Evolutionary conservation across 2,888 invertebrate genomes (phyloP).

Genomic region (Argyresthia goedartella): DNA sequence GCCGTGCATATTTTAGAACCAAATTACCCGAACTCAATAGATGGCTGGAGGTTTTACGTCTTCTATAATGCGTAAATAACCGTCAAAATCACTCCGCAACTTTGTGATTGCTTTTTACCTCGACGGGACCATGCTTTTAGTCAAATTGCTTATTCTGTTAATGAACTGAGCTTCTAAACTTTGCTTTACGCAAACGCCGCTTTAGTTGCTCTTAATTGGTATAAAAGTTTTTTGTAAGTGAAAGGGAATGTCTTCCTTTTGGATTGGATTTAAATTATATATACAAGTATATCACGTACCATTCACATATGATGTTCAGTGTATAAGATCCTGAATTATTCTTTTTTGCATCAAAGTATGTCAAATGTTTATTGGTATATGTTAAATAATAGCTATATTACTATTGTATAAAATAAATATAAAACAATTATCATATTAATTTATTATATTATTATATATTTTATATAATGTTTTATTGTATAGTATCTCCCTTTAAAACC

Average conservation of each 20-base stretch:
- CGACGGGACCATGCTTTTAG: conserved; percentile 54
- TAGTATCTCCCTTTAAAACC: no score
- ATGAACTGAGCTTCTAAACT: conserved; percentile 46
- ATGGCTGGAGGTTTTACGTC: conserved; percentile 16
- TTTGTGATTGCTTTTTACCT: conserved; percentile 58
- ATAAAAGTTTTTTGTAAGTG: conserved; percentile 6
- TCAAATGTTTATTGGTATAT: no score
- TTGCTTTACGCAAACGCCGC: conserved; percentile 29
- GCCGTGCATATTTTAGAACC: background rate
- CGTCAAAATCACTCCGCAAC: conserved; percentile 49
- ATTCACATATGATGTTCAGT: no score
- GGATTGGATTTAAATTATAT: no score
- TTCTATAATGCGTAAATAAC: conserved; percentile 44
- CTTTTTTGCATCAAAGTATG: no score
- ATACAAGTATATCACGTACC: no score
- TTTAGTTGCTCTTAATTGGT: conserved; percentile 36
- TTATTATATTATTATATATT: no score
- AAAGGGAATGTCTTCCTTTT: background rate
- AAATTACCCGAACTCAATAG: background rate
- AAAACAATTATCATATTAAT: no score
- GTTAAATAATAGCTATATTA: no score
- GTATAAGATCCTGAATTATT: no score
- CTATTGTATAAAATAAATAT: no score
- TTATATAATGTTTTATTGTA: no score
- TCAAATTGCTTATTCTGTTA: conserved; percentile 60